phyloP scores from a whole-genome alignment of 2,113 vertebrate species.

The Gadus macrocephalus region DNA sequence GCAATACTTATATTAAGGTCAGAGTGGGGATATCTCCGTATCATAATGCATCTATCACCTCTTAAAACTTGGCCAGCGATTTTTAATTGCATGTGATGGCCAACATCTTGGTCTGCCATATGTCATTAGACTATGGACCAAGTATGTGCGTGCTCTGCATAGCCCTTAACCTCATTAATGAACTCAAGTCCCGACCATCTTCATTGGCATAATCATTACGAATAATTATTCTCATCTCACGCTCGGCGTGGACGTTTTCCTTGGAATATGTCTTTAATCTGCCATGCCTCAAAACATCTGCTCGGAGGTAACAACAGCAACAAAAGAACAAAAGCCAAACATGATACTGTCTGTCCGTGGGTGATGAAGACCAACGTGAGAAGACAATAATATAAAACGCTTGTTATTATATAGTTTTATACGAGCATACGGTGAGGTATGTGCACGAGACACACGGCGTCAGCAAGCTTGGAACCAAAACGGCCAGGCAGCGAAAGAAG shows the following conservation, averaged over 20 bases:
- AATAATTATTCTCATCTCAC: slow-evolving; percentile 25
- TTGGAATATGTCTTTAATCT: slow-evolving; percentile 5
- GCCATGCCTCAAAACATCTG: neutral
- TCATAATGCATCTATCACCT: slow-evolving; percentile 11
- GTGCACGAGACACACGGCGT: neutral
- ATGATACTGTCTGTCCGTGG: too few species aligned
- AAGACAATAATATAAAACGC: neutral
- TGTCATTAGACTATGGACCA: neutral
- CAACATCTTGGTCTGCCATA: slow-evolving; percentile 32
- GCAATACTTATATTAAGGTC: slow-evolving; percentile 14
- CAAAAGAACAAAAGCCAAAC: too few species aligned
- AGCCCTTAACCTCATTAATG: slow-evolving; percentile 27
- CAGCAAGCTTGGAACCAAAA: slow-evolving; percentile 4
- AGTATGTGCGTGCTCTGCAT: slow-evolving; percentile 8
- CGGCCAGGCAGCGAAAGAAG: slow-evolving; percentile 47
- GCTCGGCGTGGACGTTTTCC: neutral
- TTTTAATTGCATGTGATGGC: slow-evolving; percentile 19
- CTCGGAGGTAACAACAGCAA: neutral
- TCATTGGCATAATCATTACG: slow-evolving; percentile 9
- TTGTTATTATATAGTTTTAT: slow-evolving; percentile 3
- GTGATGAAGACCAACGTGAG: neutral
- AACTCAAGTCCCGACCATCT: slow-evolving; percentile 8
- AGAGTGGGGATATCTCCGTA: neutral
- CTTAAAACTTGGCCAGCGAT: neutral
- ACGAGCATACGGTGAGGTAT: neutral